These are phyloP conservation scores for Gastracanthus pulcherrimus DNA, from an alignment of 2,888 invertebrate genomes.

Conservation along the genomic window DNA sequence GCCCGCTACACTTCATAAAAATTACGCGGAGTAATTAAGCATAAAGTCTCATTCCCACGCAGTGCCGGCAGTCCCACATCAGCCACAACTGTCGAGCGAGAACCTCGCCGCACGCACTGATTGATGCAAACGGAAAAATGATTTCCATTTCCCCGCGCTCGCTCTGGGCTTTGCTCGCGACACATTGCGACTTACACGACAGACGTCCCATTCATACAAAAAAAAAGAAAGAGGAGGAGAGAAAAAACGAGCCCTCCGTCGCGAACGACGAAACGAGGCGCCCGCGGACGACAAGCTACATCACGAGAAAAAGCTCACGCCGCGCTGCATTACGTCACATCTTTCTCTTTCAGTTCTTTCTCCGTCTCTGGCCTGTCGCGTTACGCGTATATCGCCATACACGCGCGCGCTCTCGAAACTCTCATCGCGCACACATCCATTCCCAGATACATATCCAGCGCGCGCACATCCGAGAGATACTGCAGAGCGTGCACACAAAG, in stretches of 20 bases:
- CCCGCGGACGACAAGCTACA: not conserved
- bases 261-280: not conserved
- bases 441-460: not conserved
- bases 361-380: conserved; percentile 1
- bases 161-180: not conserved
- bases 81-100: conserved; percentile 19
- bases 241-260: not conserved
- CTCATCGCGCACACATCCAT: conserved; percentile 3
- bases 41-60: conserved; percentile 42
- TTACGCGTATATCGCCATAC: not conserved
- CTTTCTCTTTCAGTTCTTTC: conserved; percentile 29
- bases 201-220: conserved; percentile 40
- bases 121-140: conserved; percentile 54
- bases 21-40: conserved; percentile 49
- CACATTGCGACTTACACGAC: not conserved
- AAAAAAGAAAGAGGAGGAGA: not conserved
- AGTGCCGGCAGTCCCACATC: not conserved
- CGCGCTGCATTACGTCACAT: conserved; percentile 31
- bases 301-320: not conserved
- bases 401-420: not conserved
- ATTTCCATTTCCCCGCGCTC: conserved; percentile 20
- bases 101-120: conserved; percentile 15
- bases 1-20: conserved; percentile 5
- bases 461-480: not conserved
- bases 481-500: not conserved